These are phyloP conservation scores for Champsocephalus gunnari DNA, from an alignment of 2,797 vertebrate species.

Conservation along the genomic window DNA sequence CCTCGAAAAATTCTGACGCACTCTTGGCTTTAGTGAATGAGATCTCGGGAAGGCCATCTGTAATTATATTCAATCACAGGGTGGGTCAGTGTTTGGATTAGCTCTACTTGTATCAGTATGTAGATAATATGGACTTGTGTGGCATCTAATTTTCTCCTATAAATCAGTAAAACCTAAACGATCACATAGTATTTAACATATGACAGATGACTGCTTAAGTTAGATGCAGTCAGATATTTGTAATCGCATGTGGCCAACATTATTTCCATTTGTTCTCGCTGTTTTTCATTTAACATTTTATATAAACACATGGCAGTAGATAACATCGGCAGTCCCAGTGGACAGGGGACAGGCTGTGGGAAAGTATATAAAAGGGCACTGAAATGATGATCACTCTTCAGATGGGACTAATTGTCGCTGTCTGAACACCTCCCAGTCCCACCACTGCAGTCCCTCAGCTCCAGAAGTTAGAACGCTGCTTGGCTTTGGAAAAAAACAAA, in stretches of 20 bases:
- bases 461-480: constrained; percentile 24
- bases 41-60: constrained; percentile 74
- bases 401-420: constrained; percentile 83
- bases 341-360: constrained; percentile 85
- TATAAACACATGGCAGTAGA: constrained; percentile 81
- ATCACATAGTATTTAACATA: constrained; percentile 41
- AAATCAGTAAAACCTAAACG: constrained; percentile 48
- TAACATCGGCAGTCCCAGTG: constrained; percentile 82
- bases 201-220: constrained; percentile 5
- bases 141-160: constrained; percentile 49
- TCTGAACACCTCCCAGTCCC: constrained; percentile 77
- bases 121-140: constrained; percentile 76
- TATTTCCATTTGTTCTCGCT: constrained; percentile 40
- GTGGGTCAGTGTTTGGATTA: constrained; percentile 86
- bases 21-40: constrained; percentile 43
- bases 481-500: constrained; percentile 32
- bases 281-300: constrained; percentile 69
- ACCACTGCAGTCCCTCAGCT: constrained; percentile 15
- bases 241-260: constrained; percentile 14
- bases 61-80: constrained; percentile 87
- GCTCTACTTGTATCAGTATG: constrained; percentile 82
- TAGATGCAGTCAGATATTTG: neutral
- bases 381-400: constrained; percentile 81
- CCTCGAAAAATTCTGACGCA: constrained; percentile 52
- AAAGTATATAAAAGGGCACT: constrained; percentile 85